Evolutionary conservation across 2,113 vertebrate species (phyloP), one percentile per base, ranked within the genome.

Genomic region (Paradoxurus hermaphroditus): DNA sequence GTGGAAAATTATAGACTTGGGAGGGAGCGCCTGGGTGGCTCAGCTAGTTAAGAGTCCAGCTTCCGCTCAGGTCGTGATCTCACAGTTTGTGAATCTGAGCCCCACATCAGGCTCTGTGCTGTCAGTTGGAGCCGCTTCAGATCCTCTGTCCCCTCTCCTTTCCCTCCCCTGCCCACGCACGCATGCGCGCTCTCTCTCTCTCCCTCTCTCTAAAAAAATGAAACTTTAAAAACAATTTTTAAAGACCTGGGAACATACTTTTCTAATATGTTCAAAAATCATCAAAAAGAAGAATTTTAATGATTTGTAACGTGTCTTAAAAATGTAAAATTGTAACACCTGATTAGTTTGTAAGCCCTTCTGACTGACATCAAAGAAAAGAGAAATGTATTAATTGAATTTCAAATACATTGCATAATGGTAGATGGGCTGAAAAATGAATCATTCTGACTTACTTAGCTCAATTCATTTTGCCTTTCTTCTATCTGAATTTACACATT

Each of bases 221-320:
- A 53, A 53, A 18, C 51, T 53, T 18, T 53, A 18, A 53, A 53
- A 53, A 53, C 51, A 53, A 53, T 53, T 53, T 53, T 53, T 53
- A 53, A 53, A 53, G 16, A 18, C 51, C 51, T 53, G 15, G 15
- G 51, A 94, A 72, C 34, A 82, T 8, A 63, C 82, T 94, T 92
- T 95, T 92, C 53, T 62, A 78, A 83, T 27, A 68, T 90, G 27
- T 59, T 81, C 5, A 91, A 97, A 88, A 88, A 81, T 85, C 59
- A 79, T 91, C 49, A 31, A 89, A 53, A 93, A 91, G 29, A 92
- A 95, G 39, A 86, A 44, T 94, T 94, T 83, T n/a, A 84, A 63
- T 81, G 79, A 70, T 70, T 83, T 95, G 70, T 94, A 97, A 31
- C 3, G 56, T 81, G 93, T 96, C 41, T 91, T 82, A 77, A 65